Conservation (phyloP, 2,113 vertebrate genomes). For the Chauna torquata region DNA sequence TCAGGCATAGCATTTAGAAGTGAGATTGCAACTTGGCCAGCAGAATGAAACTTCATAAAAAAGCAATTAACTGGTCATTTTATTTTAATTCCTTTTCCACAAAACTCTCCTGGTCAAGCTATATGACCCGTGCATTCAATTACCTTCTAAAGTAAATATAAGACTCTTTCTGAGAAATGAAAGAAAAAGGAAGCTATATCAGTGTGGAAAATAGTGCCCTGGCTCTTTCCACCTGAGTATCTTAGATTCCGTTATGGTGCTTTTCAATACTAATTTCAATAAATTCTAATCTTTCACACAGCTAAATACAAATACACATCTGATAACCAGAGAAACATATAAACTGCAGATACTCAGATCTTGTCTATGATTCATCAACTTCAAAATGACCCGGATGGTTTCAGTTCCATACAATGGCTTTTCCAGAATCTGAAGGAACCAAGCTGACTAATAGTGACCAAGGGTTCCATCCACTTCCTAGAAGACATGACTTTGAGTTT, state of each 20-base stretch:
- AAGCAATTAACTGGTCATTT: not conserved
- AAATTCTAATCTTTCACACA: not conserved
- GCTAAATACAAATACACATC: not conserved
- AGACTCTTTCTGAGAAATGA: not conserved
- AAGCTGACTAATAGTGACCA: not conserved
- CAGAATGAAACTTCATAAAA: not conserved
- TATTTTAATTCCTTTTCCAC: not conserved
- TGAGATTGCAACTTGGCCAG: not conserved
- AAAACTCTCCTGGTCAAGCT: not conserved
- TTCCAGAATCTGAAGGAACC: not conserved
- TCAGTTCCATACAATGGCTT: not conserved
- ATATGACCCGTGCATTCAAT: not conserved
- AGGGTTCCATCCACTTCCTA: not conserved
- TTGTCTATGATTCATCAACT: not conserved
- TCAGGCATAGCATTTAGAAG: not conserved
- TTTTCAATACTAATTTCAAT: not conserved
- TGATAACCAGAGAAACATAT: not conserved
- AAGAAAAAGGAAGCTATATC: not conserved
- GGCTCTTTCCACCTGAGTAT: not conserved
- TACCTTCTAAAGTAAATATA: not conserved
- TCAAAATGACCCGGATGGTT: not conserved
- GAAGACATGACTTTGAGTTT: not conserved
- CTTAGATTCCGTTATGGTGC: not conserved
- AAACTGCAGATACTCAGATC: not conserved
- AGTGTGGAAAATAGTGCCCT: not conserved